Percentiles rank a stretch among this genome's conserved stretches.
Evolutionary conservation across 2,888 invertebrate species (phyloP).

Genomic region (Phaedon cochleariae): DNA sequence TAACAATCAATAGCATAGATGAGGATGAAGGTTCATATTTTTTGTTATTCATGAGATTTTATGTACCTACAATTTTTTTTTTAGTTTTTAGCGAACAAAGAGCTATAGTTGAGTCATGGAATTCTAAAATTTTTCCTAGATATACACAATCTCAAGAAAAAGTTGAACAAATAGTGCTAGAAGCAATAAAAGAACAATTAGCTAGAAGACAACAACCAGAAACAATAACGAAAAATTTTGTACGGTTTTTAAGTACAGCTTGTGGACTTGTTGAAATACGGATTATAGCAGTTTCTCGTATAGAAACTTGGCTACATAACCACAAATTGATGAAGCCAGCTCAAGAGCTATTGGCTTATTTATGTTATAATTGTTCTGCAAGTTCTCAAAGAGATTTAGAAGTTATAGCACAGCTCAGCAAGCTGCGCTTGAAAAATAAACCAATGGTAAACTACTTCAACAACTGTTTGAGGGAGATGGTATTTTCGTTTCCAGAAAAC

Average conservation of each 20-base stretch:
- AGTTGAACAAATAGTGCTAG: slow-evolving; percentile 83
- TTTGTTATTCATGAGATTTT: not conserved
- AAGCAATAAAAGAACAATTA: slow-evolving; percentile 88
- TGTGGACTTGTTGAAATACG: slow-evolving; percentile 89
- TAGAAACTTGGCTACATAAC: slow-evolving; percentile 95
- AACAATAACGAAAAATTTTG: slow-evolving; percentile 87
- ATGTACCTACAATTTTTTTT: too few relatives aligned
- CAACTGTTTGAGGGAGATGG: slow-evolving; percentile 88
- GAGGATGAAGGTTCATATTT: slow-evolving; percentile 65
- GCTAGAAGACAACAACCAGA: slow-evolving; percentile 86
- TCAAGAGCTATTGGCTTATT: slow-evolving; percentile 88
- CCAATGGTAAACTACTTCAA: slow-evolving; percentile 89
- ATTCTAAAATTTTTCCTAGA: slow-evolving; percentile 66
- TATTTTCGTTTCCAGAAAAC: slow-evolving; percentile 84
- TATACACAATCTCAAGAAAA: slow-evolving; percentile 71
- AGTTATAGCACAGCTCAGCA: slow-evolving; percentile 80
- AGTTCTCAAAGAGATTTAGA: slow-evolving; percentile 73
- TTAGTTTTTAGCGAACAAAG: slow-evolving; percentile 61
- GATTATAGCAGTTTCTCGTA: slow-evolving; percentile 77
- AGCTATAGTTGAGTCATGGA: slow-evolving; percentile 59
- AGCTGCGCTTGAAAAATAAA: slow-evolving; percentile 93
- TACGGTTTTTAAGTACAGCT: slow-evolving; percentile 84
- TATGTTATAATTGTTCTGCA: slow-evolving; percentile 89
- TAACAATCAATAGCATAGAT: slow-evolving; percentile 65
- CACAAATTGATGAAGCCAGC: slow-evolving; percentile 92